Evolutionary conservation across 1,140 invertebrate species (phyloP).

Genomic region (Rhysida immarginata): DNA sequence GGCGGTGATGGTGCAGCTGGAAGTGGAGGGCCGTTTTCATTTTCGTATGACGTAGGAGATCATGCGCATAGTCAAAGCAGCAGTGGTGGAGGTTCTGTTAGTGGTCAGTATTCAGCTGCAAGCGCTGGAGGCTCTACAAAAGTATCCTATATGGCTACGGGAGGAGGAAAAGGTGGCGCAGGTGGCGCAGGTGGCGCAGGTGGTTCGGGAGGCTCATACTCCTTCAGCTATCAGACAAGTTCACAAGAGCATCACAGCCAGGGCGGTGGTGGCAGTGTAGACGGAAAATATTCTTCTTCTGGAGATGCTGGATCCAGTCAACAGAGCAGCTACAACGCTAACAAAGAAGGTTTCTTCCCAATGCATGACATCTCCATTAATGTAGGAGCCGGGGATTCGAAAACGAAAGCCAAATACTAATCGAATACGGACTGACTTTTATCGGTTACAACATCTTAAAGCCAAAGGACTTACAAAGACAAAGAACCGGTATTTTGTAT

Average conservation of each 20-base stretch:
- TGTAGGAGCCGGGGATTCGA: not conserved
- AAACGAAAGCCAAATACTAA: too few relatives aligned
- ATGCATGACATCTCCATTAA: not conserved
- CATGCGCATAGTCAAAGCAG: not conserved
- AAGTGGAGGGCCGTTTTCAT: not conserved
- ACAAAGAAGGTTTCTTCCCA: not conserved
- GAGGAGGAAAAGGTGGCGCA: not conserved
- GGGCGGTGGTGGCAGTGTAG: not conserved
- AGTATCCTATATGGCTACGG: not conserved
- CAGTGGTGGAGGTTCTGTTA: not conserved
- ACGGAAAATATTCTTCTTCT: not conserved
- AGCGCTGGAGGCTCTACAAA: not conserved
- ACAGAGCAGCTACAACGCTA: not conserved
- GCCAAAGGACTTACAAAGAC: too few relatives aligned
- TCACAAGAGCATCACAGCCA: too few relatives aligned
- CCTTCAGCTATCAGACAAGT: not conserved
- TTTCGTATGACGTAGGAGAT: not conserved
- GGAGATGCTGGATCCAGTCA: not conserved
- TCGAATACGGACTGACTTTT: too few relatives aligned
- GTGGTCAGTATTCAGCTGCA: not conserved
- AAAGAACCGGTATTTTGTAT: too few relatives aligned
- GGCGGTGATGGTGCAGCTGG: not conserved
- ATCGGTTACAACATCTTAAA: too few relatives aligned
- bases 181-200: not conserved
- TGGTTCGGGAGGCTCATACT: not conserved